phyloP scores from a whole-genome alignment of 2,113 vertebrate genomes.

The Toxostoma redivivum region DNA sequence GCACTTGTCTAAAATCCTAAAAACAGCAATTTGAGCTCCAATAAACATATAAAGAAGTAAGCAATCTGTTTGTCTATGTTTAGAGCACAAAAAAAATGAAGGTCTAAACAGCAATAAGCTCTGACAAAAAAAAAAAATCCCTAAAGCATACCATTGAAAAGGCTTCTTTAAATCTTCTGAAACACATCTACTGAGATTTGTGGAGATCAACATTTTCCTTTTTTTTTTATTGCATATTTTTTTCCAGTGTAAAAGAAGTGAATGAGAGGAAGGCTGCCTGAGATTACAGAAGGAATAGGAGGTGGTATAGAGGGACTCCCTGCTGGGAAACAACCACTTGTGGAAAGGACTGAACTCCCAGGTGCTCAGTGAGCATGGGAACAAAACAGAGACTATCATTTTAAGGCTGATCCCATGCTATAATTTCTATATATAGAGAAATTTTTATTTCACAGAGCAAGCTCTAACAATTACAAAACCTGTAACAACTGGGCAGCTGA shows the following conservation, averaged over 20 bases:
- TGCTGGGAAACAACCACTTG: background rate
- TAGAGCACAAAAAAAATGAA: background rate
- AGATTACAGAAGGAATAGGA: background rate
- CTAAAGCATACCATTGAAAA: background rate
- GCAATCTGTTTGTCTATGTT: background rate
- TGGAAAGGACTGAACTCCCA: background rate
- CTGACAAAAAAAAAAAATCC: background rate
- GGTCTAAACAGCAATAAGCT: background rate
- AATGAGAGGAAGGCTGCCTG: background rate
- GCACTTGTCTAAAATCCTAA: background rate
- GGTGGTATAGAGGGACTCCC: background rate
- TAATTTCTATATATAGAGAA: no score
- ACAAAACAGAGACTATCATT: background rate
- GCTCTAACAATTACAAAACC: background rate
- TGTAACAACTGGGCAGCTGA: background rate
- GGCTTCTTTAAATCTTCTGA: background rate
- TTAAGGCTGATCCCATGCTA: background rate
- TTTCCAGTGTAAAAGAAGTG: background rate
- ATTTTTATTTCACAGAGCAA: background rate
- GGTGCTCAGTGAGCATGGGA: background rate
- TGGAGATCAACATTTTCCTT: background rate
- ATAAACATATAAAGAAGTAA: background rate
- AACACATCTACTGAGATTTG: background rate
- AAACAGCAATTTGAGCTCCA: background rate
- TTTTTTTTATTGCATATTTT: background rate